These are phyloP conservation scores for Phania funesta DNA, from an alignment of 2,888 invertebrate species.

Conservation along the genomic window DNA sequence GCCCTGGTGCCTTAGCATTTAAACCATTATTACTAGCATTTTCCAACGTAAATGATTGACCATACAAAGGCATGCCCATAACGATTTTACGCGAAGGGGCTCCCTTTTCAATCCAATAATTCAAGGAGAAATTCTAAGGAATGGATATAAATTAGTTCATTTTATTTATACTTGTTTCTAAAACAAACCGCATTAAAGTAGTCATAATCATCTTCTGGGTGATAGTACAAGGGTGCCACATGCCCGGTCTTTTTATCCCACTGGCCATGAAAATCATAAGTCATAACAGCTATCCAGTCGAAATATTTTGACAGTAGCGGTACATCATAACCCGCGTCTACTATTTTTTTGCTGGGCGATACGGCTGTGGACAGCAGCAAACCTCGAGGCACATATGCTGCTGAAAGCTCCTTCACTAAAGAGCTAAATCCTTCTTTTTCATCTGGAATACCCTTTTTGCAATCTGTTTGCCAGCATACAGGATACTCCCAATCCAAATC, in stretches of 20 bases:
- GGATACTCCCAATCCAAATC: conserved; percentile 98
- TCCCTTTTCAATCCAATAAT: conserved; percentile 93
- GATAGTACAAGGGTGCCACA: conserved; percentile 91
- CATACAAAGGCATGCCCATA: conserved; percentile 94
- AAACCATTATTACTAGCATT: conserved; percentile 84
- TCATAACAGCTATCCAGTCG: conserved; percentile 96
- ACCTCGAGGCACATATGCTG: conserved; percentile 84
- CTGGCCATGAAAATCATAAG: conserved; percentile 94
- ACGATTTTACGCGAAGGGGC: conserved; percentile 90
- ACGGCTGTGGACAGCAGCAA: conserved; percentile 91
- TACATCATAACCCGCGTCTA: conserved; percentile 93
- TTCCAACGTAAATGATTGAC: conserved; percentile 89
- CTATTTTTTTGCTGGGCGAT: conserved; percentile 92
- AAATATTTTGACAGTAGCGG: conserved; percentile 86
- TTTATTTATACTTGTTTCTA: not conserved
- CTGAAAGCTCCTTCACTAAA: conserved; percentile 87
- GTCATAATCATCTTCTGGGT: conserved; percentile 89
- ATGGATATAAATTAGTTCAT: not conserved
- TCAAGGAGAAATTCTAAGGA: conserved; percentile 89
- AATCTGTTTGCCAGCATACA: conserved; percentile 86
- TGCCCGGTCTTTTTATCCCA: conserved; percentile 96
- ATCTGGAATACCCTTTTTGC: conserved; percentile 90
- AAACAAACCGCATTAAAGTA: conserved; percentile 90
- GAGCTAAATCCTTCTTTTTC: conserved; percentile 91
- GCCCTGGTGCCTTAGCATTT: conserved; percentile 88